Evolutionary conservation across 2,888 invertebrate genomes (phyloP).

Genomic region (Xylophagus ater): DNA sequence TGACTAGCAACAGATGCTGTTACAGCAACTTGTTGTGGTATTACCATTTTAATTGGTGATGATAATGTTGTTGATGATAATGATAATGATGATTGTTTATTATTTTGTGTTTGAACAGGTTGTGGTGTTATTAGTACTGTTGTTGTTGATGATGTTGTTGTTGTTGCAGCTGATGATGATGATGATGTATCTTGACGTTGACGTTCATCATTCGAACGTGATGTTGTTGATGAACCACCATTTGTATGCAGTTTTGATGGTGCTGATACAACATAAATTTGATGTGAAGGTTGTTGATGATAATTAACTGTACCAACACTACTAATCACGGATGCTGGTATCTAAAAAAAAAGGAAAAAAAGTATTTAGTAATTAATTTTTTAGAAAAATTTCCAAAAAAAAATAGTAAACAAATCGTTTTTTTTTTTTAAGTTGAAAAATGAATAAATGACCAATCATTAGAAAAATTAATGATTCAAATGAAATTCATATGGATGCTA

Average conservation of each 20-base stretch:
- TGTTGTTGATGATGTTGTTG: conserved; percentile 37
- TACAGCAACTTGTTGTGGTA: conserved; percentile 47
- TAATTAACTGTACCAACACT: conserved; percentile 46
- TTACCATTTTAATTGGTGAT: conserved; percentile 29
- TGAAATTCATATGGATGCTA: too few species aligned
- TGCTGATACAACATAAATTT: conserved; percentile 20
- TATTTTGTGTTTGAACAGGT: conserved; percentile 19
- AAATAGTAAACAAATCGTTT: not conserved
- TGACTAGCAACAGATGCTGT: conserved; percentile 19
- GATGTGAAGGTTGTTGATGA: conserved; percentile 22
- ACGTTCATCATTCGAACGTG: conserved; percentile 6
- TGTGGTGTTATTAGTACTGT: conserved; percentile 9
- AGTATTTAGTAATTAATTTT: not conserved
- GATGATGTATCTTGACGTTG: conserved; percentile 24
- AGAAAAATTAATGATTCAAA: too few species aligned
- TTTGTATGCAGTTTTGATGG: conserved; percentile 25
- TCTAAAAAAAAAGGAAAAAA: conserved; percentile 33
- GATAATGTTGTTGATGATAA: conserved; percentile 18
- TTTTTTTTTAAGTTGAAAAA: too few species aligned
- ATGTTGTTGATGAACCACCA: conserved; percentile 30
- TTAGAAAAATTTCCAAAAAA: not conserved
- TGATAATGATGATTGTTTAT: conserved; percentile 15
- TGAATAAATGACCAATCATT: too few species aligned
- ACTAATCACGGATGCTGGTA: conserved; percentile 48
- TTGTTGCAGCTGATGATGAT: conserved; percentile 37